A percentile compares a stretch with the other conserved stretches of the same genome.
Conservation (phyloP, 2,888 invertebrate species). For the Idaea biselata region DNA sequence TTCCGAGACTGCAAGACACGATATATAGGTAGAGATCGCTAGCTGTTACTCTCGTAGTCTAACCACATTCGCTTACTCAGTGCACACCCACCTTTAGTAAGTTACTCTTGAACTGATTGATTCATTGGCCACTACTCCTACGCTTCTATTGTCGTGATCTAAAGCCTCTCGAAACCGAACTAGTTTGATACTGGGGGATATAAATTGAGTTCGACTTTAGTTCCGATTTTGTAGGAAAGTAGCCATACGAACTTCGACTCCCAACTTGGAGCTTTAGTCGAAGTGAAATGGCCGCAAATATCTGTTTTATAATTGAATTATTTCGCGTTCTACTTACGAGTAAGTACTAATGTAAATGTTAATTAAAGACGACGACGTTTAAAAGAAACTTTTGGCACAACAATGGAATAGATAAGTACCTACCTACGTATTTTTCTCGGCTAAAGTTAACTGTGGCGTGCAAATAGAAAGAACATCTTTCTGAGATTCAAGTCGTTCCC, state of each 20-base stretch:
- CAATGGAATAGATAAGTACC: constrained; percentile 43
- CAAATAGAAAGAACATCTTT: constrained; percentile 54
- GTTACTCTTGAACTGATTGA: constrained; percentile 39
- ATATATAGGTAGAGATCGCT: background rate
- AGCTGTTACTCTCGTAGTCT: background rate
- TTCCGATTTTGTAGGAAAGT: constrained; percentile 16
- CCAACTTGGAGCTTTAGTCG: constrained; percentile 1
- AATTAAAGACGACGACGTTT: constrained; percentile 16
- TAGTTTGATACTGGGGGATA: constrained; percentile 31
- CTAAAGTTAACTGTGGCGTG: constrained; percentile 35
- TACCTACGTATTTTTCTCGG: constrained; percentile 43
- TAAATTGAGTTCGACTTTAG: constrained; percentile 31
- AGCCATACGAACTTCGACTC: constrained; percentile 1
- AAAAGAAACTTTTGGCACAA: constrained; percentile 44
- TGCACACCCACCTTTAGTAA: background rate
- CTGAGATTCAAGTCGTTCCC: constrained; percentile 59
- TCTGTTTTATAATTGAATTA: background rate
- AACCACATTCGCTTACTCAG: constrained; percentile 1
- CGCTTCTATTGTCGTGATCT: constrained; percentile 40
- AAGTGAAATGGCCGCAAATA: constrained; percentile 4
- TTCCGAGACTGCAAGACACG: background rate
- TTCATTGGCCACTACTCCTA: constrained; percentile 41
- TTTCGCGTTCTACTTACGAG: background rate
- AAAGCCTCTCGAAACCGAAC: constrained; percentile 30
- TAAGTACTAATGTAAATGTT: background rate